Conservation (phyloP, 2,113 vertebrate genomes). For the Trichechus manatus region DNA sequence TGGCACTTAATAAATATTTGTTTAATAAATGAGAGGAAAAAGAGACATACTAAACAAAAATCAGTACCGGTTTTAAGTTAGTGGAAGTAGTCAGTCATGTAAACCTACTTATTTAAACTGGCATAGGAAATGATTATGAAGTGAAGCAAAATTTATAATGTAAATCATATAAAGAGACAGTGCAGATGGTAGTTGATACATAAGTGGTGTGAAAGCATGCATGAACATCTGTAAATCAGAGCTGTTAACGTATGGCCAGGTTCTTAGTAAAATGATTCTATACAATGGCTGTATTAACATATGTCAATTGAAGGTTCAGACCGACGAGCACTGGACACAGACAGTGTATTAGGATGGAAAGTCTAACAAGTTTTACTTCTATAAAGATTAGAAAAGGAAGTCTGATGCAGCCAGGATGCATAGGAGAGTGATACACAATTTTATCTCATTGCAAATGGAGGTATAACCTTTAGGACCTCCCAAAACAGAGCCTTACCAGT, state of each 20-base stretch:
- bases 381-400: background rate
- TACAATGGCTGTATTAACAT: background rate
- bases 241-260: background rate
- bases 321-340: background rate
- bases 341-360: background rate
- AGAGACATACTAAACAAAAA: slow-evolving; percentile 15
- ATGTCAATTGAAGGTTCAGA: background rate
- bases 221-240: background rate
- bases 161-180: background rate
- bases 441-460: background rate
- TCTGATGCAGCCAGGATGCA: background rate
- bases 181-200: background rate
- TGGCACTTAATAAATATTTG: slow-evolving; percentile 3
- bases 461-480: background rate
- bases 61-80: background rate
- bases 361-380: slow-evolving; percentile 17
- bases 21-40: slow-evolving; percentile 24
- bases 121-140: background rate
- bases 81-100: background rate
- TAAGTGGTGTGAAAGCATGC: background rate
- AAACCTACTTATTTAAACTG: slow-evolving; percentile 20
- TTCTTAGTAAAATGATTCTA: slow-evolving; percentile 49
- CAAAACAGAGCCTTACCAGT: background rate
- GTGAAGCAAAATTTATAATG: background rate
- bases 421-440: background rate